These are phyloP conservation scores for Panagrolaimus sp. DNA, from an alignment of 1,140 invertebrate genomes.

Conservation along the genomic window DNA sequence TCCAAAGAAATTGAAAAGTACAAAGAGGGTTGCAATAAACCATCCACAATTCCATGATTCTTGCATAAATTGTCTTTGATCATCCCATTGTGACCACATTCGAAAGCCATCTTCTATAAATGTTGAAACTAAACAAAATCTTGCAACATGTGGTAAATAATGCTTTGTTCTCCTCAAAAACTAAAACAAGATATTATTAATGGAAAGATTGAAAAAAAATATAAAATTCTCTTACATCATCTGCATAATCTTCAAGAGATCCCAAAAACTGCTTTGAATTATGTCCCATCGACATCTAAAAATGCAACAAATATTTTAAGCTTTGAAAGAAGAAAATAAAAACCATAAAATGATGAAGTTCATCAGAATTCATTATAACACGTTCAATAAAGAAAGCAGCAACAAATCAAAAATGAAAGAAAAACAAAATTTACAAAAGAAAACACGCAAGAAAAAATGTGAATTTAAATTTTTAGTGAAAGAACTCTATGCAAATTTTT, in stretches of 20 bases:
- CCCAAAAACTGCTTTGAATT: conserved; percentile 75
- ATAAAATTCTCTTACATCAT: conserved; percentile 76
- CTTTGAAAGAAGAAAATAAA: no score
- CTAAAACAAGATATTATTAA: conserved; percentile 18
- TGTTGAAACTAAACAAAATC: conserved; percentile 94
- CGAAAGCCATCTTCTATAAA: conserved; percentile 97
- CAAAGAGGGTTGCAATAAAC: conserved; percentile 84
- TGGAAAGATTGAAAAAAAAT: conserved; percentile 4
- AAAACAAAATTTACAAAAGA: no score
- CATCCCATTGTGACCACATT: conserved; percentile 98
- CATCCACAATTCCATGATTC: conserved; percentile 94
- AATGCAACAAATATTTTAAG: no score
- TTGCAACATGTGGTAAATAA: conserved; percentile 85
- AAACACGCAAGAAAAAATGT: no score
- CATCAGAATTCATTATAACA: no score
- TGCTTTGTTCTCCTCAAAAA: conserved; percentile 68
- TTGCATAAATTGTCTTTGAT: conserved; percentile 91
- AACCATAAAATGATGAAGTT: no score
- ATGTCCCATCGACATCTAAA: no score
- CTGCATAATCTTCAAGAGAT: conserved; percentile 83
- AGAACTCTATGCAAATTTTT: no score
- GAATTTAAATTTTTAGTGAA: no score
- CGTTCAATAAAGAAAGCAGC: no score
- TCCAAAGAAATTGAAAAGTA: conserved; percentile 84
- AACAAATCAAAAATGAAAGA: no score